Evolutionary conservation across 2,797 vertebrate genomes (phyloP).

Genomic region (Eulemur rubriventer): DNA sequence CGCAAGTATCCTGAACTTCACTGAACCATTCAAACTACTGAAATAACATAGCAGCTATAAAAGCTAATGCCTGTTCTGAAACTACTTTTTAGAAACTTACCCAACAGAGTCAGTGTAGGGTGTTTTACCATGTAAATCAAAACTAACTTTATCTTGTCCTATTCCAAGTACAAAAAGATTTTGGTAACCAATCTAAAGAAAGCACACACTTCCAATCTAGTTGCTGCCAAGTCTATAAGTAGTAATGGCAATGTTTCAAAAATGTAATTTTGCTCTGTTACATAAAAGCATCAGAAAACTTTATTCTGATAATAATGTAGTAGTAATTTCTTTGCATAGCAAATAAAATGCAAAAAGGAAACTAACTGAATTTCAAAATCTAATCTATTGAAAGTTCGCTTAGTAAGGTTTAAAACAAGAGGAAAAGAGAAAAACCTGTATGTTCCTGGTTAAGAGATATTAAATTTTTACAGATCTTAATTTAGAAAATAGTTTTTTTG

Average conservation of each 20-base stretch:
- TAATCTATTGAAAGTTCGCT: neutral
- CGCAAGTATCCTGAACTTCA: neutral
- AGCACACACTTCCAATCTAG: neutral
- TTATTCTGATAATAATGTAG: neutral
- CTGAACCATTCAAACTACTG: neutral
- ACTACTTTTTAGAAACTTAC: neutral
- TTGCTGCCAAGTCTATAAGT: neutral
- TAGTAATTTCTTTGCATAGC: neutral
- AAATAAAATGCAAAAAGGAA: slow-evolving; percentile 29
- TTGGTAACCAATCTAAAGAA: neutral
- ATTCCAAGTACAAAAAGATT: neutral
- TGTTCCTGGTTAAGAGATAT: neutral
- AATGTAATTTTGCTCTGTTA: neutral
- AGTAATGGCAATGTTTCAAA: neutral
- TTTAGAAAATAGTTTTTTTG: neutral
- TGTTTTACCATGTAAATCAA: slow-evolving; percentile 15
- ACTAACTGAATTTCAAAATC: neutral
- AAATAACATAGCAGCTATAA: neutral
- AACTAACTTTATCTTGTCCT: neutral
- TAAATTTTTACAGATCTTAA: neutral
- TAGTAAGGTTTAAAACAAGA: neutral
- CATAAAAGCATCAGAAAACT: neutral
- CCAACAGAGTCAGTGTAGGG: neutral
- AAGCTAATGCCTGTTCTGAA: slow-evolving; percentile 4
- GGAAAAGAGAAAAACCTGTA: neutral